A percentile compares a stretch with the other conserved stretches of the same genome.
phyloP scores from a whole-genome alignment of 2,888 invertebrate genomes.

The Ptycholaimellus sp. region DNA sequence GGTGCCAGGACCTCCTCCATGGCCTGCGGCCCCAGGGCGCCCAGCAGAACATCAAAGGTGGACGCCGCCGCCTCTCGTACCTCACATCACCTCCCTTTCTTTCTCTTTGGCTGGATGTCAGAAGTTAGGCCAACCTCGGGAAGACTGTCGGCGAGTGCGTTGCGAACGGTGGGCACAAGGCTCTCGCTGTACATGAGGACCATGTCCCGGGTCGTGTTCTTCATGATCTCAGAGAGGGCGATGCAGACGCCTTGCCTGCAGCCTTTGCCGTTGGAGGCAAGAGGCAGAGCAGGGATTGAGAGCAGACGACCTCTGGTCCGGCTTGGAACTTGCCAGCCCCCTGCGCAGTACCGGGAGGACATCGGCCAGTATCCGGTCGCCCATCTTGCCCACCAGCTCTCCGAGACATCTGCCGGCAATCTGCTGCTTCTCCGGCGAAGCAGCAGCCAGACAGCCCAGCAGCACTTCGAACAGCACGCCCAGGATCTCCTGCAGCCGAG shows the following conservation, averaged over 20 bases:
- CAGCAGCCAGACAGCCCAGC: constrained; percentile 75
- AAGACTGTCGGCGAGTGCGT: constrained; percentile 54
- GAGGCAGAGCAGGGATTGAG: too few relatives aligned
- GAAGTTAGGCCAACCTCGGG: too few relatives aligned
- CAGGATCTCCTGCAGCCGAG: constrained; percentile 80
- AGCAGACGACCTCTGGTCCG: constrained; percentile 90
- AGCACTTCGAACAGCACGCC: constrained; percentile 72
- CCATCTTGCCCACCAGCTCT: constrained; percentile 81
- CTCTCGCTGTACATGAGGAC: constrained; percentile 57
- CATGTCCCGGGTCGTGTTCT: constrained; percentile 77
- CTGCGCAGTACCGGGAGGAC: constrained; percentile 88
- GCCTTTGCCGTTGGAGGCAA: too few relatives aligned
- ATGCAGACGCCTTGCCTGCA: constrained; percentile 96
- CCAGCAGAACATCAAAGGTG: constrained; percentile 74
- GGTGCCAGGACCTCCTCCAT: constrained; percentile 84
- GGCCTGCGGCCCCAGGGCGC: constrained; percentile 60
- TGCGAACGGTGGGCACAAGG: constrained; percentile 68
- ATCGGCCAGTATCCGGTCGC: constrained; percentile 85
- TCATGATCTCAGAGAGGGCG: constrained; percentile 82
- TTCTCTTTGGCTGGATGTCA: too few relatives aligned
- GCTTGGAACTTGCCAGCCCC: constrained; percentile 63
- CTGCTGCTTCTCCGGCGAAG: constrained; percentile 76
- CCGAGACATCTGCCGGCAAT: constrained; percentile 86
- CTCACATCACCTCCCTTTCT: too few relatives aligned
- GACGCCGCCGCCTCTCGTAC: constrained; percentile 72